phyloP scores from a whole-genome alignment of 2,888 invertebrate genomes.

The Macaria notata region DNA sequence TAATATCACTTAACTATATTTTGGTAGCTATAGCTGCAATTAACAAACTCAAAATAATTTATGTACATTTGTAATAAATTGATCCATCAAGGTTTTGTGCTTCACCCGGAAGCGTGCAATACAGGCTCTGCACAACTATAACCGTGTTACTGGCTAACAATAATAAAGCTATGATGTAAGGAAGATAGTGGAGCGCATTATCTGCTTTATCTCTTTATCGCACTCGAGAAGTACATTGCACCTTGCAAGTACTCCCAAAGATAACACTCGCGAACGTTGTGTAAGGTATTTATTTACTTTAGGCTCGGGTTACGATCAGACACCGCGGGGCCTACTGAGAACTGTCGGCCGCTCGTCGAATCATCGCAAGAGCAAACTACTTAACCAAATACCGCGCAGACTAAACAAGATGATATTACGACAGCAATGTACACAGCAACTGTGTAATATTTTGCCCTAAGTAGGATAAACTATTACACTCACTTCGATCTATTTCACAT shows the following conservation, averaged over 20 bases:
- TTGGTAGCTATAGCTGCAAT: slow-evolving; percentile 17
- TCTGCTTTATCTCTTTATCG: slow-evolving; percentile 29
- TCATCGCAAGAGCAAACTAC: slow-evolving; percentile 46
- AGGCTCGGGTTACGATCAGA: slow-evolving; percentile 44
- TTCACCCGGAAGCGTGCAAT: slow-evolving; percentile 7
- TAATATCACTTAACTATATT: slow-evolving; percentile 21
- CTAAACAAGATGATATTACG: slow-evolving; percentile 39
- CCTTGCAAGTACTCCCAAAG: slow-evolving; percentile 28
- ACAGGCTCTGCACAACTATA: neutral
- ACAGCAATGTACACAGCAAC: slow-evolving; percentile 13
- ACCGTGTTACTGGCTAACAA: slow-evolving; percentile 4
- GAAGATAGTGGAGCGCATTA: slow-evolving; percentile 14
- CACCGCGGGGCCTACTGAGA: slow-evolving; percentile 44
- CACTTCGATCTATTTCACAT: neutral
- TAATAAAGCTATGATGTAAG: slow-evolving; percentile 17
- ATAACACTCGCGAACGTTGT: slow-evolving; percentile 30
- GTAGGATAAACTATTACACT: neutral
- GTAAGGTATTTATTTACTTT: slow-evolving; percentile 37
- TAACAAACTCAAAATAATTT: slow-evolving; percentile 18
- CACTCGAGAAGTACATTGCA: slow-evolving; percentile 31
- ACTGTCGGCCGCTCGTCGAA: slow-evolving; percentile 40
- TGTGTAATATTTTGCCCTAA: neutral
- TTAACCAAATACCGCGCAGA: slow-evolving; percentile 46
- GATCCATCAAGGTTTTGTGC: slow-evolving; percentile 9
- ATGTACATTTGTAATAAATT: slow-evolving; percentile 22